A percentile compares a stretch with the other conserved stretches of the same genome.
These are phyloP conservation scores for Ophioninae sp. DNA, from an alignment of 2,888 invertebrate genomes.

Conservation along the genomic window DNA sequence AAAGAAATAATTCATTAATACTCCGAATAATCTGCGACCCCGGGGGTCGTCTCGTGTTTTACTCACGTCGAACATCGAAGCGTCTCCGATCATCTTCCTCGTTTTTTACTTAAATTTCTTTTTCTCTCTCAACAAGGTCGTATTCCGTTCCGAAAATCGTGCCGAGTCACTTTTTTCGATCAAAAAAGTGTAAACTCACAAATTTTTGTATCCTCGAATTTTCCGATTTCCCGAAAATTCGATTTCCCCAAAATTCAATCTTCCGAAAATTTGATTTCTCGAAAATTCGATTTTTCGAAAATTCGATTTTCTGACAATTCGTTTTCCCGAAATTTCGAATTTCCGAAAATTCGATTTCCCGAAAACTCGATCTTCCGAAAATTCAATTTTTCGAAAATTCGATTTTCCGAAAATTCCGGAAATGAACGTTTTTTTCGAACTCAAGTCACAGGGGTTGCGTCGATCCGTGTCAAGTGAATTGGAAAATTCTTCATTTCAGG, in stretches of 20 bases:
- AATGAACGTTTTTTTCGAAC: too few species aligned
- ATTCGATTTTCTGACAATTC: too few species aligned
- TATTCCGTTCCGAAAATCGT: neutral
- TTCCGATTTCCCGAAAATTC: neutral
- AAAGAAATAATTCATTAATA: slow-evolving; percentile 49
- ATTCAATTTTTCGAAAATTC: neutral
- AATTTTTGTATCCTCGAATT: slow-evolving; percentile 5
- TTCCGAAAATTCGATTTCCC: neutral
- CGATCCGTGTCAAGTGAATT: neutral
- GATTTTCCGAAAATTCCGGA: too few species aligned
- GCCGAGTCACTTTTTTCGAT: too few species aligned
- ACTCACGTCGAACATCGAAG: slow-evolving; percentile 77
- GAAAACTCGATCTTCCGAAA: neutral
- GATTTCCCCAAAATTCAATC: neutral
- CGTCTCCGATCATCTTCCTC: slow-evolving; percentile 75
- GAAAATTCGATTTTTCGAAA: neutral
- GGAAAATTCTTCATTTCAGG: neutral
- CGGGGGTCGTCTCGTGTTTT: slow-evolving; percentile 57
- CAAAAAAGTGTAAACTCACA: neutral
- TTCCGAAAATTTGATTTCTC: neutral
- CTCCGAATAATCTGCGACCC: slow-evolving; percentile 55
- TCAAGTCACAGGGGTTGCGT: neutral
- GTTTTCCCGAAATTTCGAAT: too few species aligned
- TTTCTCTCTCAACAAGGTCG: neutral
- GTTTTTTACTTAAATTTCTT: slow-evolving; percentile 4